Evolutionary conservation across 1,140 invertebrate genomes (phyloP), one percentile per base, ranked within the genome.

Genomic region (Caenorhabditis briggsae): DNA sequence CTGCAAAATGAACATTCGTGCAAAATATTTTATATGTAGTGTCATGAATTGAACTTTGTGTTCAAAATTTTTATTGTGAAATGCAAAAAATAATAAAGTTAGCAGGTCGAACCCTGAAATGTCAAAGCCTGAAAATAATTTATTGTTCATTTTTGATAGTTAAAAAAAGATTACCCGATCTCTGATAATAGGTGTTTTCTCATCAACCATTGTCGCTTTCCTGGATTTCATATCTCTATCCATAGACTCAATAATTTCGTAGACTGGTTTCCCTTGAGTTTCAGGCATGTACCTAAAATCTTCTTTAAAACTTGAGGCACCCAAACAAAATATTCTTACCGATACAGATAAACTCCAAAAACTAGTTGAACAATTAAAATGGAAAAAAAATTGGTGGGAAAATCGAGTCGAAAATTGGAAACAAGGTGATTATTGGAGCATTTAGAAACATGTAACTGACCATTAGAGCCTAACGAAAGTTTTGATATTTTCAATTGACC

Each of bases 241-340:
- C 70, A 78, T 50, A 2, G 70, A 20, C 41, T 78, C 70, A 23
- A 78, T 78, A 14, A 78, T 78, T 12, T 78, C 70, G 12, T n/a
- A 78, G 2, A 78, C 70, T n/a, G 70, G n/a, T 1, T 46, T 46
- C 0, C 46, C 46, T 23, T 11, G 6, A 2, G 70, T 78, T 78
- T 78, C 70, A 11, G 70, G 70, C 70, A 78, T 50, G 23, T 78
- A 23, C 20, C 70, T 78, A 18, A 20, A 78, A 25, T 2, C n/a
- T n/a, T n/a, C n/a, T n/a, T n/a, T n/a, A n/a, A n/a, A n/a, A n/a
- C n/a, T n/a, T n/a, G n/a, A n/a, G n/a, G n/a, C n/a, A n/a, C n/a
- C n/a, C n/a, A n/a, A n/a, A n/a, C n/a, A n/a, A n/a, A n/a, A n/a
- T n/a, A n/a, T n/a, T 33, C 33, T 33, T 33, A 33, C 59, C 59